These are phyloP conservation scores for Phalangium opilio DNA, from an alignment of 2,888 invertebrate species.

Conservation along the genomic window DNA sequence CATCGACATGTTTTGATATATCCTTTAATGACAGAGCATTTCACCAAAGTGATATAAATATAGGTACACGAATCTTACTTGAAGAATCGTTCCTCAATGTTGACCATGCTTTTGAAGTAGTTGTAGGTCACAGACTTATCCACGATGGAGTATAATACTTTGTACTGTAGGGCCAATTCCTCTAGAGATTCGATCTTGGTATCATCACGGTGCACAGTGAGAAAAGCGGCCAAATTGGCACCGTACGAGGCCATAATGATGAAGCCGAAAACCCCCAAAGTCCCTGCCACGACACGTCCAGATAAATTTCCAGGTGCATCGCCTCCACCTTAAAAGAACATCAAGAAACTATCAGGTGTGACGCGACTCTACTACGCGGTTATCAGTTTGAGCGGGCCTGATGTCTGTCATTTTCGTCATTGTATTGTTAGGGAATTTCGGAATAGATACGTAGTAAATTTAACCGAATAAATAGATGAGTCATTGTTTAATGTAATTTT, in stretches of 20 bases:
- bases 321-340: constrained; percentile 50
- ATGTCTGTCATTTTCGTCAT: no score
- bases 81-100: constrained; percentile 85
- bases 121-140: constrained; percentile 76
- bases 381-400: no score
- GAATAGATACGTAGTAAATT: no score
- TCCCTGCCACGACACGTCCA: constrained; percentile 84
- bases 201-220: constrained; percentile 75
- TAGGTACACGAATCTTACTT: no score
- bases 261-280: constrained; percentile 98
- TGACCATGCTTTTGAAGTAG: constrained; percentile 89
- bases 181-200: constrained; percentile 84
- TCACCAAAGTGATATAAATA: no score
- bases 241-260: constrained; percentile 98
- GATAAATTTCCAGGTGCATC: constrained; percentile 93
- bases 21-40: no score
- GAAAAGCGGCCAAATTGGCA: constrained; percentile 90
- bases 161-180: constrained; percentile 90
- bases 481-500: no score
- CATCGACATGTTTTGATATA: constrained; percentile 96
- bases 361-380: no score
- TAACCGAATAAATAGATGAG: no score
- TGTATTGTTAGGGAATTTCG: no score
- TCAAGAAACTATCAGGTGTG: no score
- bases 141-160: constrained; percentile 85